Percentiles rank a stretch among this genome's conserved stretches.
Conservation (phyloP, 92 coral and sea anemone genomes). For the Siderastrea siderea region DNA sequence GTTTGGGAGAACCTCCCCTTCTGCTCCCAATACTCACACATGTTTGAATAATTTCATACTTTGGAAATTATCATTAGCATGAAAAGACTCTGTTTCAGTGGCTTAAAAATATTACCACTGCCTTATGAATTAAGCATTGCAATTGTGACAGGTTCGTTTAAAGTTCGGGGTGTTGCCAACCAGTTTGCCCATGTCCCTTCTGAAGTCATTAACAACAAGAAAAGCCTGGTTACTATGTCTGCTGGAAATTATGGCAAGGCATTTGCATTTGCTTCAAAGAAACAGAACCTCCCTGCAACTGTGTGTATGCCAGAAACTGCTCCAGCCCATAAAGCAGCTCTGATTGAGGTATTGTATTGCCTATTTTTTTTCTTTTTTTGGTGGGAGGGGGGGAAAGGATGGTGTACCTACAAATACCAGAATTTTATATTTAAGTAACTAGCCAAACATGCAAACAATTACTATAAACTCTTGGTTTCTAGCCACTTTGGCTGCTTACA, state of each 20-base stretch:
- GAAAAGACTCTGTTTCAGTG: too few relatives aligned
- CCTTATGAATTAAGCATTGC: background rate
- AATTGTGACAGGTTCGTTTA: constrained; percentile 72
- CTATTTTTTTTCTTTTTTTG: background rate
- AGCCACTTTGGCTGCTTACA: too few relatives aligned
- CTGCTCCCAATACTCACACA: too few relatives aligned
- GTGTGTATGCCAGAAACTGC: constrained; percentile 81
- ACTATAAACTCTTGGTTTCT: too few relatives aligned
- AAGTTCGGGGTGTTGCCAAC: constrained; percentile 75
- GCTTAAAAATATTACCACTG: too few relatives aligned
- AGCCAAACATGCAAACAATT: too few relatives aligned
- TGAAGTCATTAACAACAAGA: constrained; percentile 36
- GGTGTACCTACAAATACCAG: too few relatives aligned
- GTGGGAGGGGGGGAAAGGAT: too few relatives aligned
- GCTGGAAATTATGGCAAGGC: constrained; percentile 91
- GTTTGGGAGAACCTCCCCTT: too few relatives aligned
- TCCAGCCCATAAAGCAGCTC: constrained; percentile 50
- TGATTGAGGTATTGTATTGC: constrained; percentile 65
- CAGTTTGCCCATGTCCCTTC: constrained; percentile 75
- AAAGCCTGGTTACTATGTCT: constrained; percentile 79
- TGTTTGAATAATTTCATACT: too few relatives aligned
- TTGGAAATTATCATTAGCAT: too few relatives aligned
- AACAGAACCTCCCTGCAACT: constrained; percentile 65
- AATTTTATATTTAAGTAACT: too few relatives aligned
- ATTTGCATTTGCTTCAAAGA: constrained; percentile 68